Percentiles rank a stretch among this genome's conserved stretches.
Conservation (phyloP, 2,113 vertebrate species). For the Talpa occidentalis region DNA sequence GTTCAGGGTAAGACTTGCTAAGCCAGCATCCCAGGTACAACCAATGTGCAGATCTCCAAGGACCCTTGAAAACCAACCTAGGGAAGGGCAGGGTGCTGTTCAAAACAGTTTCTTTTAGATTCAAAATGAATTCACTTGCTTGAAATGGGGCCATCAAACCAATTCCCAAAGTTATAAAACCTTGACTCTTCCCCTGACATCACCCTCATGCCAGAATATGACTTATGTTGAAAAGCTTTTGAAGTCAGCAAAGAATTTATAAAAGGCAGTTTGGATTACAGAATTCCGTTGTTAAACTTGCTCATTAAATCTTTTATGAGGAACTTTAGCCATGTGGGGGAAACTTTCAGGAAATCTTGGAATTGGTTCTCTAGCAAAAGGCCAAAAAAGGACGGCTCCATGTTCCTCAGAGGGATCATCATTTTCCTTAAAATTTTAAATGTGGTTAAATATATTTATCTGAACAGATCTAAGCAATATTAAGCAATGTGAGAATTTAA, state of each 20-base stretch:
- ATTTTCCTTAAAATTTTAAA: not conserved
- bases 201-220: not conserved
- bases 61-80: too few relatives aligned
- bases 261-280: constrained; percentile 41
- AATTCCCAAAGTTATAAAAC: not conserved
- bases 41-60: not conserved
- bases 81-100: not conserved
- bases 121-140: not conserved
- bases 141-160: not conserved
- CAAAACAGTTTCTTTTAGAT: not conserved
- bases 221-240: not conserved
- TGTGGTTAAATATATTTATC: not conserved
- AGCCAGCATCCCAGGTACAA: not conserved
- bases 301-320: constrained; percentile 69
- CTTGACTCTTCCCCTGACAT: fast-evolving
- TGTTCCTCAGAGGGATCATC: not conserved
- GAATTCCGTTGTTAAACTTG: not conserved
- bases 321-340: not conserved
- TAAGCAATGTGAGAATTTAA: not conserved
- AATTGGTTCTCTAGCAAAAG: not conserved
- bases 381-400: constrained; percentile 54
- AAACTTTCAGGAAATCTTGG: constrained; percentile 51
- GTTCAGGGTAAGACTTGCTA: not conserved
- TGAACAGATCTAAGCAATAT: not conserved
- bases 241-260: constrained; percentile 50